Evolutionary conservation across 2,888 invertebrate genomes (phyloP), one percentile per base, ranked within the genome.

Genomic region (Nomada flava): DNA sequence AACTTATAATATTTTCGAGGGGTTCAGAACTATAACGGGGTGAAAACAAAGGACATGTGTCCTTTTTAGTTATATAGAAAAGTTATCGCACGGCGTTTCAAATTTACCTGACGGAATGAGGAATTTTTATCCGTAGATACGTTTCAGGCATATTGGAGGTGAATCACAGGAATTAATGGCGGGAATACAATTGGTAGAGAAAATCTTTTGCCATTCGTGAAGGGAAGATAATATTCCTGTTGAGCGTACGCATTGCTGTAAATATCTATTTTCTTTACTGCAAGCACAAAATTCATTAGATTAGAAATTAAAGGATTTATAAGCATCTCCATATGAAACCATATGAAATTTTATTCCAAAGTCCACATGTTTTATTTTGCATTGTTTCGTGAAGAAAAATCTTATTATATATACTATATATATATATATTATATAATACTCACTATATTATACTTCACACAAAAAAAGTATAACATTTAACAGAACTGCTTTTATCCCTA

Each of bases 1-100:
- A 82, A 81, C 76, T 71, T 82, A 72, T 75, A 76, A 13, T 53
- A 65, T 82, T 88, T 88, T 76, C 57, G 62, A 67, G 76, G 63
- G 78, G 57, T 72, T 75, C 70, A 7, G 47, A 57, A 50, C 50
- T 57, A 74, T 79, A 79, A 76, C 75, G 70, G 65, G 62, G 62
- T 47, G 79, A 74, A 79, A 83, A 86, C 86, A 82, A 86, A 71
- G 70, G 60, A 59, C n/a, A 52, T 20, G 64, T 9, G 71, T 47
- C 72, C n/a, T 70, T 69, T 44, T 26, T 68, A 20, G 20, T 20
- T 20, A 20, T 20, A 20, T 20, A 20, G 20, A 71, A 63, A 42
- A 10, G 18, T 59, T 59, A n/a, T 29, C 20, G 42, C 52, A 29
- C 20, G 47, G 18, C 29, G 42, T 62, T 50, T 13, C 20, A 57